These are phyloP conservation scores for Drosophila buzzatii DNA, from an alignment of 2,888 invertebrate species.

Conservation along the genomic window DNA sequence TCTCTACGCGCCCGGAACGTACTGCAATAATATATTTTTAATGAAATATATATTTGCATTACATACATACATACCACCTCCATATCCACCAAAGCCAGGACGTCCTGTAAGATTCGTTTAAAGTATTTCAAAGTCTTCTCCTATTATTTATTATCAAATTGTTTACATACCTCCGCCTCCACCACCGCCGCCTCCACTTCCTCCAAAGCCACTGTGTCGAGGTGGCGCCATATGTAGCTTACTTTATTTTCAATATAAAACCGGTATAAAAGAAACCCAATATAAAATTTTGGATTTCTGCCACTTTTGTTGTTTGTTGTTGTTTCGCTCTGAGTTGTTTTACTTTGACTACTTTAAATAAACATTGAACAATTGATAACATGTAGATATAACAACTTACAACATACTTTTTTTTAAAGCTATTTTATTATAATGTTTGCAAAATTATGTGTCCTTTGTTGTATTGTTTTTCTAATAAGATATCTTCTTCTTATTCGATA, in stretches of 20 bases:
- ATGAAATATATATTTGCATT: too few relatives aligned
- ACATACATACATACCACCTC: slow-evolving; percentile 1
- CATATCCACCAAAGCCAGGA: slow-evolving; percentile 24
- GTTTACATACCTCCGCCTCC: slow-evolving; percentile 11
- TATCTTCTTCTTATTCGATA: slow-evolving; percentile 21
- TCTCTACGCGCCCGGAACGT: slow-evolving; percentile 77
- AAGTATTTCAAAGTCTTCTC: background rate
- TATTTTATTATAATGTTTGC: background rate
- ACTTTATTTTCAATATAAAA: slow-evolving; percentile 19
- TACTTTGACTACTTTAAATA: background rate
- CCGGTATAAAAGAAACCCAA: slow-evolving; percentile 27
- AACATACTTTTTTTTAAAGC: background rate
- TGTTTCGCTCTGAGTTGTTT: background rate
- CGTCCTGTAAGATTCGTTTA: slow-evolving; percentile 25
- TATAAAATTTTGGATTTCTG: slow-evolving; percentile 16
- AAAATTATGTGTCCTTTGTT: slow-evolving; percentile 36
- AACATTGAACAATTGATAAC: background rate
- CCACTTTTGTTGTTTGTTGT: background rate
- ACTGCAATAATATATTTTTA: slow-evolving; percentile 41
- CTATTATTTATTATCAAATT: background rate
- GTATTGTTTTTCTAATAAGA: slow-evolving; percentile 17
- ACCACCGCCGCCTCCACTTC: slow-evolving; percentile 14
- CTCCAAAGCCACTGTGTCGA: slow-evolving; percentile 49
- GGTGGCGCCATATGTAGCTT: slow-evolving; percentile 49
- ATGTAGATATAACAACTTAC: too few relatives aligned